A percentile compares a stretch with the other conserved stretches of the same genome.
These are phyloP conservation scores for Trinorchestia longiramus DNA, from an alignment of 1,140 invertebrate genomes.

Conservation along the genomic window DNA sequence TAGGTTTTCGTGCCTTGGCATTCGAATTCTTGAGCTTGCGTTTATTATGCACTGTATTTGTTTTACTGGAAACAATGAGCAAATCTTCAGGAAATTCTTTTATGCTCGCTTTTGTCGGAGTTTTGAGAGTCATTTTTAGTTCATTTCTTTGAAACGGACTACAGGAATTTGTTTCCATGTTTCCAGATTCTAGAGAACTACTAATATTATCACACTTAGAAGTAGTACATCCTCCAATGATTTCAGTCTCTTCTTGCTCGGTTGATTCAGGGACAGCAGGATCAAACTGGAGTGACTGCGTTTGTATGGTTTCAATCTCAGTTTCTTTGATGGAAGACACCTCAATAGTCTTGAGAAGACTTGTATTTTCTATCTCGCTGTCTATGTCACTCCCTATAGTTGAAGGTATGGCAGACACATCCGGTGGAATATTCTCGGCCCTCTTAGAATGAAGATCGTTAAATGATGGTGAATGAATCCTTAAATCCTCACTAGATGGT, in stretches of 20 bases:
- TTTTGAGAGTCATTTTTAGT: constrained; percentile 41
- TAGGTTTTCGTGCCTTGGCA: not conserved
- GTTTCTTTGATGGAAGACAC: constrained; percentile 30
- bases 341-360: constrained; percentile 25
- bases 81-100: constrained; percentile 58
- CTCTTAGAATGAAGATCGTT: not conserved
- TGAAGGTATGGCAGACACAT: not conserved
- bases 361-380: not conserved
- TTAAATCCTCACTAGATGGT: not conserved
- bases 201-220: not conserved
- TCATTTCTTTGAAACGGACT: not conserved
- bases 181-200: not conserved
- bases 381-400: not conserved
- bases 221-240: not conserved
- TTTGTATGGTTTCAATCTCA: not conserved
- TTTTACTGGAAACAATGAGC: not conserved
- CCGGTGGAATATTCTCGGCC: not conserved
- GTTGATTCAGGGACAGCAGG: not conserved
- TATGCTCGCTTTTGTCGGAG: constrained; percentile 39
- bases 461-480: not conserved
- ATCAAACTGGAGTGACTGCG: not conserved
- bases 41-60: not conserved
- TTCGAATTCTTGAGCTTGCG: not conserved
- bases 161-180: not conserved
- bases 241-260: not conserved